Evolutionary conservation across 2,888 invertebrate genomes (phyloP).

Genomic region (Antitype chi): DNA sequence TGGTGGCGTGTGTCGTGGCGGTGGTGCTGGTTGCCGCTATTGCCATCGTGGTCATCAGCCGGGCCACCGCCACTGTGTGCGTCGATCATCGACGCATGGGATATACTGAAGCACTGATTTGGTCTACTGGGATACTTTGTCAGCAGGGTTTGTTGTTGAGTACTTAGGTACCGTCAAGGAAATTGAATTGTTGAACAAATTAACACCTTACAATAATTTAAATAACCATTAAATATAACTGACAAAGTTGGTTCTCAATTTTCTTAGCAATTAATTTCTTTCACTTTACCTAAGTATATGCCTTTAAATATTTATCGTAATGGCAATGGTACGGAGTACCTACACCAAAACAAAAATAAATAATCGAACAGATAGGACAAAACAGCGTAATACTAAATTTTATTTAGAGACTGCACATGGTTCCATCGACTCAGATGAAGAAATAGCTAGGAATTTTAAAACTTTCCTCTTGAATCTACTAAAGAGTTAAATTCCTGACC

Average conservation of each 20-base stretch:
- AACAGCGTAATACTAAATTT: too few relatives aligned
- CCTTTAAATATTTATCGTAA: not conserved
- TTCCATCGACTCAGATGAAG: too few relatives aligned
- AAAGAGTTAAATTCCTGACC: too few relatives aligned
- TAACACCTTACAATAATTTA: not conserved
- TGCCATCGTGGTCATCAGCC: conserved; percentile 87
- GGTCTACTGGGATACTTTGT: conserved; percentile 92
- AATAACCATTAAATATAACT: not conserved
- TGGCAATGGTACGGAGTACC: not conserved
- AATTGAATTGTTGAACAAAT: not conserved
- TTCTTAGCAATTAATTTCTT: not conserved
- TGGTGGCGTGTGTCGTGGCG: conserved; percentile 89
- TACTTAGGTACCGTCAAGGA: not conserved
- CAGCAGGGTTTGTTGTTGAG: conserved; percentile 89
- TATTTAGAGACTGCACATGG: too few relatives aligned
- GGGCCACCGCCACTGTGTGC: conserved; percentile 82
- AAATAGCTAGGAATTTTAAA: too few relatives aligned
- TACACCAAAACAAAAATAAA: too few relatives aligned
- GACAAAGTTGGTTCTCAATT: not conserved
- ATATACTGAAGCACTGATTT: conserved; percentile 90
- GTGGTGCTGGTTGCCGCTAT: conserved; percentile 88
- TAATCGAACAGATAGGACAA: too few relatives aligned
- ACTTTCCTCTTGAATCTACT: too few relatives aligned
- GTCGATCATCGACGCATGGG: conserved; percentile 77
- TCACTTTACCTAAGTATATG: not conserved